phyloP scores from a whole-genome alignment of 1,140 invertebrate species.

The Spodoptera litura region DNA sequence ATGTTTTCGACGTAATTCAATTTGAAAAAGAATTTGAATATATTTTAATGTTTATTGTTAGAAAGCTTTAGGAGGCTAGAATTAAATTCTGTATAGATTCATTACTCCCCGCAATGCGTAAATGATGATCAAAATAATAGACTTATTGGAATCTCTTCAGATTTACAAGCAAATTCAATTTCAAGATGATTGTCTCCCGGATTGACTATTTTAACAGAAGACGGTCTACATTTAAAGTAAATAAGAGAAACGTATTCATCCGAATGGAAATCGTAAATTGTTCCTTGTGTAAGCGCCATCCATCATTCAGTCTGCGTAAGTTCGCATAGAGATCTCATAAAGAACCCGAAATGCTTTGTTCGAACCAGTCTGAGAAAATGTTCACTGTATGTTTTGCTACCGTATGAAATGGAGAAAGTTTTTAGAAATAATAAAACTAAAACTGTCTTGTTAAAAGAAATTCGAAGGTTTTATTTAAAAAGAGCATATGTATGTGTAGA shows the following conservation, averaged over 20 bases:
- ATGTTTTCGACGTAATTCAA: background rate
- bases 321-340: constrained; percentile 1
- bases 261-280: background rate
- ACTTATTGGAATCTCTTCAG: too few relatives aligned
- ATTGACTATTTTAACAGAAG: background rate
- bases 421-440: constrained; percentile 32
- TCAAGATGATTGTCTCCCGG: background rate
- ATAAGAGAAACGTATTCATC: background rate
- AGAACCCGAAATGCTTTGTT: constrained; percentile 20
- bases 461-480: constrained; percentile 8
- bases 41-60: too few relatives aligned
- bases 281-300: background rate
- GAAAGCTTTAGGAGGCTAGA: background rate
- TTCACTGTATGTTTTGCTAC: constrained; percentile 9
- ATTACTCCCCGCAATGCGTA: too few relatives aligned
- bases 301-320: constrained; percentile 1
- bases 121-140: too few relatives aligned
- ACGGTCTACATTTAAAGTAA: background rate
- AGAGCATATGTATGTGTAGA: background rate
- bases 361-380: constrained; percentile 22
- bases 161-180: too few relatives aligned
- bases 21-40: background rate
- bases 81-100: background rate
- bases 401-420: constrained; percentile 32
- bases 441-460: constrained; percentile 13